A percentile compares a stretch with the other conserved stretches of the same genome.
These are phyloP conservation scores for Eupsittula cactorum DNA, from an alignment of 2,113 vertebrate genomes.

Conservation along the genomic window DNA sequence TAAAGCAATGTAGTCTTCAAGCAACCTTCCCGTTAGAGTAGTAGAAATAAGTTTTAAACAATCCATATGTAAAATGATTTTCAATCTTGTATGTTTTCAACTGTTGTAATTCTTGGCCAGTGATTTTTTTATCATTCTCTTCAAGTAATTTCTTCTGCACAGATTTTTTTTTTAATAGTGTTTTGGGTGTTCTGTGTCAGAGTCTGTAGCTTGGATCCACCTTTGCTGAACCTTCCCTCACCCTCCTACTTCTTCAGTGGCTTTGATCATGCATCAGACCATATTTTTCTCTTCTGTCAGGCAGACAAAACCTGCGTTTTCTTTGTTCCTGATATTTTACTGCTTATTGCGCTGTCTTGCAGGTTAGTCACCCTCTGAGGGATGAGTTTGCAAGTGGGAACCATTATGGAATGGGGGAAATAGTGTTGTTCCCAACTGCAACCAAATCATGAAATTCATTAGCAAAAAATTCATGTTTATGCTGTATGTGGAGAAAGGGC, in stretches of 20 bases:
- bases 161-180: not conserved
- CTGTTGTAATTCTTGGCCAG: not conserved
- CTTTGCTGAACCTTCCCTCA: not conserved
- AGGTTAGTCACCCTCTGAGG: not conserved
- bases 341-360: not conserved
- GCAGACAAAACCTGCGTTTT: not conserved
- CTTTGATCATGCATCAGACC: not conserved
- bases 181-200: not conserved
- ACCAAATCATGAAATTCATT: not conserved
- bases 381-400: not conserved
- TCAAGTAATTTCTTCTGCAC: not conserved
- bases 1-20: not conserved
- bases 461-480: not conserved
- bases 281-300: not conserved
- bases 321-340: not conserved
- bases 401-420: not conserved
- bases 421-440: not conserved
- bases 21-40: not conserved
- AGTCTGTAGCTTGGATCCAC: not conserved
- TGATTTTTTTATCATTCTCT: not conserved
- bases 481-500: not conserved
- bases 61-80: not conserved
- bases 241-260: fast-evolving
- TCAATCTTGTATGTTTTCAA: not conserved
- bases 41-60: not conserved